Percentiles rank a stretch among this genome's conserved stretches.
Conservation (phyloP, 2,888 invertebrate genomes). For the Clunio marinus region DNA sequence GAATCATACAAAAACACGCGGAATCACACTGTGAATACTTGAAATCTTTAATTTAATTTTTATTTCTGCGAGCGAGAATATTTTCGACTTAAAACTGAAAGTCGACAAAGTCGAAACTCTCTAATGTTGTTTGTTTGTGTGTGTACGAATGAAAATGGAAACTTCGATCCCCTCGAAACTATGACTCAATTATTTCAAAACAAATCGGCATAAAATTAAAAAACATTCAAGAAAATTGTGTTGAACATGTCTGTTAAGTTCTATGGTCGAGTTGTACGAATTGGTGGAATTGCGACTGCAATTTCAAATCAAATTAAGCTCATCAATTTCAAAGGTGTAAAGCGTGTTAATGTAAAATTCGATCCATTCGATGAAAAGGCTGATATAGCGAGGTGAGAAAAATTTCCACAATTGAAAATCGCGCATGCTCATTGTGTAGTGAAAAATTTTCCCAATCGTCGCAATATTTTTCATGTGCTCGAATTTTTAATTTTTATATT, state of each 20-base stretch:
- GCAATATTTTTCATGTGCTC: too few species aligned
- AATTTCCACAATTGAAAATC: slow-evolving; percentile 1
- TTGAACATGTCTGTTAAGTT: slow-evolving; percentile 77
- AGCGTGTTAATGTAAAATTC: slow-evolving; percentile 71
- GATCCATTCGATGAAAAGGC: slow-evolving; percentile 78
- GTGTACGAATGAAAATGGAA: not conserved
- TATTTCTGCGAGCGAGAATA: not conserved
- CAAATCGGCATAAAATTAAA: too few species aligned
- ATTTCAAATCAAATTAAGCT: slow-evolving; percentile 66
- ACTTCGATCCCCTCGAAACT: not conserved
- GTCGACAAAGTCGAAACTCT: not conserved
- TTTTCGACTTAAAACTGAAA: slow-evolving; percentile 22
- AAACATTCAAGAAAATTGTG: too few species aligned
- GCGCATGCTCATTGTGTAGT: slow-evolving; percentile 29
- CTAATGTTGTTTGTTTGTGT: not conserved
- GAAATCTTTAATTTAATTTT: slow-evolving; percentile 11
- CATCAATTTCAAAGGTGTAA: slow-evolving; percentile 74
- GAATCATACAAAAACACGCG: slow-evolving; percentile 46
- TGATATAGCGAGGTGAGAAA: slow-evolving; percentile 54
- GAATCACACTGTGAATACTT: slow-evolving; percentile 45
- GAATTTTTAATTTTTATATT: too few species aligned
- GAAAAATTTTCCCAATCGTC: slow-evolving; percentile 27
- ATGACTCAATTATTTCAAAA: not conserved
- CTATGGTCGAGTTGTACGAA: slow-evolving; percentile 63
- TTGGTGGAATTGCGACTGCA: slow-evolving; percentile 66